Evolutionary conservation across 1,140 invertebrate species (phyloP).

Genomic region (Drosophila malerkotliana): DNA sequence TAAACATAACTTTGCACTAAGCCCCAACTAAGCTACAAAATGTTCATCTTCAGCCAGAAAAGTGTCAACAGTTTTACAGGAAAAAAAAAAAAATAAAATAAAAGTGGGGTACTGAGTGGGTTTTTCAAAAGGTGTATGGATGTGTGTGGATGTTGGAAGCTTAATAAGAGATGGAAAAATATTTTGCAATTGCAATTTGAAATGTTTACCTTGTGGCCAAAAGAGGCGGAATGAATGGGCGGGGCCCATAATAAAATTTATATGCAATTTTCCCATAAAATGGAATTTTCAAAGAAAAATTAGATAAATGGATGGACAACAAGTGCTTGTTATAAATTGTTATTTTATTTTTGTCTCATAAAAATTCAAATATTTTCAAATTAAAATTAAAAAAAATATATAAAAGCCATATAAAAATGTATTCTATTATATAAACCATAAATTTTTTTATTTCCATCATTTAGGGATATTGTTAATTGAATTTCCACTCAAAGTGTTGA

Average conservation of each 20-base stretch:
- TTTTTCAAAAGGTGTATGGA: neutral
- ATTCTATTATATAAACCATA: neutral
- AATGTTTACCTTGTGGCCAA: slow-evolving; percentile 28
- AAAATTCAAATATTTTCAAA: neutral
- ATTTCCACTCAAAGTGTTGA: slow-evolving; percentile 16
- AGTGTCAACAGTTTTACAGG: slow-evolving; percentile 25
- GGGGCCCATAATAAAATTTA: slow-evolving; percentile 27
- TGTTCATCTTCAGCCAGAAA: slow-evolving; percentile 13
- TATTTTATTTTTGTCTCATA: neutral
- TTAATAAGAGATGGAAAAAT: slow-evolving; percentile 22
- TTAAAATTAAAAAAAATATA: no score
- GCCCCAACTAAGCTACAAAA: slow-evolving; percentile 41
- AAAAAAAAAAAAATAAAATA: no score
- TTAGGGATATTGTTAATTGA: slow-evolving; percentile 27
- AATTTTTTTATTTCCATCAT: slow-evolving; percentile 15
- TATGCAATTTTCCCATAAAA: slow-evolving; percentile 33
- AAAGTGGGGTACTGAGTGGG: neutral
- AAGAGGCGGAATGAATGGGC: neutral
- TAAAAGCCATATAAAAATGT: no score
- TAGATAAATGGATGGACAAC: slow-evolving; percentile 17
- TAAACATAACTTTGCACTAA: slow-evolving; percentile 61
- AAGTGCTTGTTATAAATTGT: neutral
- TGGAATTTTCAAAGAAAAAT: slow-evolving; percentile 26
- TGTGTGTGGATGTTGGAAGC: neutral
- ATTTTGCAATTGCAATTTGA: slow-evolving; percentile 43